Conservation (phyloP, 1,140 invertebrate genomes). For the Linepithema humile region DNA sequence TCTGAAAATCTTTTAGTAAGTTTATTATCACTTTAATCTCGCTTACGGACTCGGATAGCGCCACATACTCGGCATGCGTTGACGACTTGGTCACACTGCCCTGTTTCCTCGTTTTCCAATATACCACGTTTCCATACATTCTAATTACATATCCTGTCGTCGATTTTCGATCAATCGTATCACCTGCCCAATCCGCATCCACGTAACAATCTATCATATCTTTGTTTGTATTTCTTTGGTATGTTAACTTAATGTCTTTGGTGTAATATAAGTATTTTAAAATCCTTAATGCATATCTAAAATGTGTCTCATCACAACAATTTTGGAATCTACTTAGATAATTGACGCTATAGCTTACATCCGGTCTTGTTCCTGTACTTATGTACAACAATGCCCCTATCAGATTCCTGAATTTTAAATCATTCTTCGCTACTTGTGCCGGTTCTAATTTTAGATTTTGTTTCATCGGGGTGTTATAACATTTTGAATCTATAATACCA, state of each 20-base stretch:
- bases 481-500: slow-evolving; percentile 69
- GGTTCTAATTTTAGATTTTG: slow-evolving; percentile 75
- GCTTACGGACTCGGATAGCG: slow-evolving; percentile 60
- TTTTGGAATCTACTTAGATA: slow-evolving; percentile 77
- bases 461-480: slow-evolving; percentile 77
- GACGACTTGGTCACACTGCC: slow-evolving; percentile 64
- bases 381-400: too few species aligned
- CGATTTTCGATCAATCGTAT: slow-evolving; percentile 76
- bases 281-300: slow-evolving; percentile 74
- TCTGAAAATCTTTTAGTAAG: slow-evolving; percentile 49
- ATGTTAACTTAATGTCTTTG: slow-evolving; percentile 59
- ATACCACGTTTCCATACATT: slow-evolving; percentile 69
- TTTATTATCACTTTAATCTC: slow-evolving; percentile 55
- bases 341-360: slow-evolving; percentile 69
- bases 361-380: slow-evolving; percentile 77
- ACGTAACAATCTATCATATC: slow-evolving; percentile 71
- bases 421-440: background rate
- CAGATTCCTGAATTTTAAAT: slow-evolving; percentile 76
- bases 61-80: slow-evolving; percentile 69
- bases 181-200: slow-evolving; percentile 80
- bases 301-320: slow-evolving; percentile 76
- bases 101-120: slow-evolving; percentile 70
- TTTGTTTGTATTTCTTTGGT: background rate
- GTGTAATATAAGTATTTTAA: slow-evolving; percentile 76
- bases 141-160: slow-evolving; percentile 77